phyloP scores from a whole-genome alignment of 2,797 vertebrate species.

The Platyrinchus mystaceus region DNA sequence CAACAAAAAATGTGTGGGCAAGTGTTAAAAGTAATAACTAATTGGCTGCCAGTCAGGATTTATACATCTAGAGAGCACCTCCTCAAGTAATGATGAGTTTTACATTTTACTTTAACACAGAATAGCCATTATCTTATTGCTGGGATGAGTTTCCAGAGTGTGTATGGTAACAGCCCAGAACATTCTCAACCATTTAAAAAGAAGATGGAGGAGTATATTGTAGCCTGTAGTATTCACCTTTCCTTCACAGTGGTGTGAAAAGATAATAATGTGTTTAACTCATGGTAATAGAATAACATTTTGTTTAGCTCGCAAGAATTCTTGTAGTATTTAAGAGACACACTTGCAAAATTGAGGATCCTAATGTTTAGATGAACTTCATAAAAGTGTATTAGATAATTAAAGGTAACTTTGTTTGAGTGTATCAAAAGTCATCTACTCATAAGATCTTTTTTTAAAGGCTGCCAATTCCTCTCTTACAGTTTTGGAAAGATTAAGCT shows the following conservation, averaged over 20 bases:
- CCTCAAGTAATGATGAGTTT: constrained; percentile 39
- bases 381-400: neutral
- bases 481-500: neutral
- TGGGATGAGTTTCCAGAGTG: neutral
- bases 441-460: neutral
- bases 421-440: neutral
- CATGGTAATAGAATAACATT: neutral
- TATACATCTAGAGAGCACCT: constrained; percentile 34
- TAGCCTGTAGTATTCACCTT: neutral
- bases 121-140: neutral
- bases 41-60: constrained; percentile 58
- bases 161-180: neutral
- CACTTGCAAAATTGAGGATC: neutral
- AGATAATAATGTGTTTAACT: neutral
- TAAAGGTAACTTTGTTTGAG: neutral
- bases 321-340: neutral
- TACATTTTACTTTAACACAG: neutral
- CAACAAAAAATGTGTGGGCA: constrained; percentile 55
- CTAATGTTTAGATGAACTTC: neutral
- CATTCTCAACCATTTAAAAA: neutral
- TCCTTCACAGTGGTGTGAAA: neutral
- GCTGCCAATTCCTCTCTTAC: neutral
- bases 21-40: constrained; percentile 56
- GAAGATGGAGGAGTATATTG: neutral
- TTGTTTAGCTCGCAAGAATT: fast-evolving